Evolutionary conservation across 92 coral and sea anemone species (phyloP), one percentile per base, ranked within the genome.

Genomic region (Actinostola sp.): DNA sequence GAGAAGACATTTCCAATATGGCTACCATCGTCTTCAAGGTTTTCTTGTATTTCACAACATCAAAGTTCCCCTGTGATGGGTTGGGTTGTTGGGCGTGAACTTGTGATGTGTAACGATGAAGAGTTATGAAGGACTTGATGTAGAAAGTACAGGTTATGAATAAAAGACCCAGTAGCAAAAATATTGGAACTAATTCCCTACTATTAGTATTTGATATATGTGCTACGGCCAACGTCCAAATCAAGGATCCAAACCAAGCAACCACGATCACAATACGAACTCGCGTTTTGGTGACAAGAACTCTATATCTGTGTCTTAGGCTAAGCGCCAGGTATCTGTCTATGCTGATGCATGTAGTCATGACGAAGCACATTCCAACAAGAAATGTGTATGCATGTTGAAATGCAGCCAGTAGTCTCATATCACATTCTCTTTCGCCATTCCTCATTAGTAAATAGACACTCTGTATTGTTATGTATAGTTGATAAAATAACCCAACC

Each of bases 291-390:
- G 74, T 56, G n/a, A 81, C 86, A 15, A 54, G 67, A 35, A 81
- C 2, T 42, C 80, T 63, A 59, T 81, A 81, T 25, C 80, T 69
- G 28, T 72, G 54, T 48, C 80, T 70, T 51, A 81, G 86, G 46
- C 61, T 70, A 63, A 81, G 63, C 57, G 86, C 86, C 35, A 81
- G 58, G 26, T 56, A 76, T n/a, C 86, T 76, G 70, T 81, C 86
- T 17, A 81, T 72, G 55, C 86, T 81, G 59, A 81, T 81, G 23
- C 57, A 69, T 0, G 80, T 65, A 9, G 39, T 53, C 32, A 71
- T 72, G 11, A 64, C 32, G 24, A 72, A 3, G 0, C 80, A 72
- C 1, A 70, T 25, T 54, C 42, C 3, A 20, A 25, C 3, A 10
- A 53, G 32, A 53, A 9, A 53, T 13, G 21, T 13, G 19, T 48